A percentile compares a stretch with the other conserved stretches of the same genome.
These are phyloP conservation scores for Polia nebulosa DNA, from an alignment of 2,888 invertebrate genomes.

Conservation along the genomic window DNA sequence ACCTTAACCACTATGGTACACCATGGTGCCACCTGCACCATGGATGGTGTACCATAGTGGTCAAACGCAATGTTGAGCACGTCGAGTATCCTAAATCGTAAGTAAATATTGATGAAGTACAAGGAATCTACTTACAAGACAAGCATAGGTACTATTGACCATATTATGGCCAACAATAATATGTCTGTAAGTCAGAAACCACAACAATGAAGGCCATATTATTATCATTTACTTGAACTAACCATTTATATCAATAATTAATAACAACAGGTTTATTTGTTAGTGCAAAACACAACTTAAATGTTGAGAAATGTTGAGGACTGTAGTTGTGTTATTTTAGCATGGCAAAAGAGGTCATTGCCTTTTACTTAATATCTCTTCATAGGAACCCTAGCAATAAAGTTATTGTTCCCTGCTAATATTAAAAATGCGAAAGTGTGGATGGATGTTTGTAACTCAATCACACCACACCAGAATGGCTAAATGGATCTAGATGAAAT, in stretches of 20 bases:
- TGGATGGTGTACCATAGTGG: too few relatives aligned
- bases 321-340: neutral
- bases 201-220: slow-evolving; percentile 40
- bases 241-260: slow-evolving; percentile 3
- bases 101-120: neutral
- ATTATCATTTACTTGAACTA: neutral
- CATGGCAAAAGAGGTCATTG: neutral
- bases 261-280: neutral
- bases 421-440: too few relatives aligned
- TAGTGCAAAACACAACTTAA: neutral
- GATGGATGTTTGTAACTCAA: too few relatives aligned
- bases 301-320: neutral
- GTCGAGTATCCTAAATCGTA: too few relatives aligned
- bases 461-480: too few relatives aligned
- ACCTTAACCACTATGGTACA: too few relatives aligned
- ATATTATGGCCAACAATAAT: slow-evolving; percentile 21
- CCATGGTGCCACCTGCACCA: too few relatives aligned
- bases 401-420: too few relatives aligned
- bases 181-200: slow-evolving; percentile 34
- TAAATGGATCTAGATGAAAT: too few relatives aligned
- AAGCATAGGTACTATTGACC: slow-evolving; percentile 7
- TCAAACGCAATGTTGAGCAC: too few relatives aligned
- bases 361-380: neutral
- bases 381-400: too few relatives aligned
- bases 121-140: neutral